Percentiles rank a stretch among this genome's conserved stretches.
These are phyloP conservation scores for Dicranocentrus wangi DNA, from an alignment of 2,888 invertebrate species.

Conservation along the genomic window DNA sequence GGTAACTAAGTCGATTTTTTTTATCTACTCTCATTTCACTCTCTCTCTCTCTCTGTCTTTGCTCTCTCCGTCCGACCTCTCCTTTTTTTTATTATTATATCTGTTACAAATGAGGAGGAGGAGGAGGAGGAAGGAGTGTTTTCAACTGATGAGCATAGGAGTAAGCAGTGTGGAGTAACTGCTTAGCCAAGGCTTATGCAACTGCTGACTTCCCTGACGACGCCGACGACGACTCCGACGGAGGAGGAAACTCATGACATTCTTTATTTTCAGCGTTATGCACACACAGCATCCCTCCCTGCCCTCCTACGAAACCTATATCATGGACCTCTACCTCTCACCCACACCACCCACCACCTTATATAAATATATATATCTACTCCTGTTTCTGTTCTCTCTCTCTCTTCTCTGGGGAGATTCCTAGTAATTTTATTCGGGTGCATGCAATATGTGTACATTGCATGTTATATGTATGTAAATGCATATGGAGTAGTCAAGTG, in stretches of 20 bases:
- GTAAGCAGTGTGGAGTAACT: slow-evolving; percentile 2
- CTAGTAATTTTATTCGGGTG: too few relatives aligned
- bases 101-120: slow-evolving; percentile 54
- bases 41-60: background rate
- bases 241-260: background rate
- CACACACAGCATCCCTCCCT: background rate
- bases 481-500: too few relatives aligned
- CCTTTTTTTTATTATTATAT: slow-evolving; percentile 19
- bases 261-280: background rate
- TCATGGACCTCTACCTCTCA: too few relatives aligned
- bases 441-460: background rate
- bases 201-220: too few relatives aligned
- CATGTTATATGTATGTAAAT: background rate
- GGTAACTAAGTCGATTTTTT: slow-evolving; percentile 24
- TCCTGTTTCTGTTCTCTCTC: too few relatives aligned
- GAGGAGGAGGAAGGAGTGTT: too few relatives aligned
- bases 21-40: slow-evolving; percentile 11
- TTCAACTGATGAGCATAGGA: slow-evolving; percentile 27
- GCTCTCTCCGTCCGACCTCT: background rate
- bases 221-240: too few relatives aligned
- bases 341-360: too few relatives aligned
- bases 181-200: slow-evolving; percentile 8
- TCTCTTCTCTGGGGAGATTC: too few relatives aligned
- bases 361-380: too few relatives aligned
- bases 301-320: too few relatives aligned